phyloP scores from a whole-genome alignment of 2,113 vertebrate species.

The Ptilonorhynchus violaceus region DNA sequence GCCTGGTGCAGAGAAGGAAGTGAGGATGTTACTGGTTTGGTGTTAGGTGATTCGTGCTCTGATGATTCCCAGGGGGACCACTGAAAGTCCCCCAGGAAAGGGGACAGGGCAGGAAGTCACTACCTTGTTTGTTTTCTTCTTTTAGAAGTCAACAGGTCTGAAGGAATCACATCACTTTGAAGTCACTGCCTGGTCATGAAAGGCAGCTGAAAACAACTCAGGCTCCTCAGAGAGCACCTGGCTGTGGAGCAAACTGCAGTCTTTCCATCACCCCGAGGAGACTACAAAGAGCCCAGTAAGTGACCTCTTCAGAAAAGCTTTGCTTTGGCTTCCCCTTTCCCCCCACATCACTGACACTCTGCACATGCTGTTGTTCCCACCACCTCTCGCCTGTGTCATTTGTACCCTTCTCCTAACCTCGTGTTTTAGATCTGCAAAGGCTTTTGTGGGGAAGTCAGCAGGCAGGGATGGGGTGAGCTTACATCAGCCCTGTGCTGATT shows the following conservation, averaged over 20 bases:
- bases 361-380: neutral
- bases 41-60: neutral
- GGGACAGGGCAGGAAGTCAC: neutral
- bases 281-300: neutral
- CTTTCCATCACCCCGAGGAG: neutral
- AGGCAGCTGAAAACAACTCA: neutral
- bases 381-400: accelerated
- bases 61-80: neutral
- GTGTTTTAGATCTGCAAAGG: neutral
- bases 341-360: neutral
- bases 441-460: neutral
- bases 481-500: neutral
- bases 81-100: neutral
- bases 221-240: neutral
- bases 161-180: neutral
- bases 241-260: neutral
- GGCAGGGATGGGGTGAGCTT: neutral
- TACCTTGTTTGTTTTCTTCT: neutral
- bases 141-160: neutral
- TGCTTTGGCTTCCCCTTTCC: neutral
- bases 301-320: neutral
- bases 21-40: accelerated
- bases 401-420: neutral
- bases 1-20: neutral
- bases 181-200: neutral